These are phyloP conservation scores for Proteles cristata DNA, from an alignment of 2,113 vertebrate species.

Conservation along the genomic window DNA sequence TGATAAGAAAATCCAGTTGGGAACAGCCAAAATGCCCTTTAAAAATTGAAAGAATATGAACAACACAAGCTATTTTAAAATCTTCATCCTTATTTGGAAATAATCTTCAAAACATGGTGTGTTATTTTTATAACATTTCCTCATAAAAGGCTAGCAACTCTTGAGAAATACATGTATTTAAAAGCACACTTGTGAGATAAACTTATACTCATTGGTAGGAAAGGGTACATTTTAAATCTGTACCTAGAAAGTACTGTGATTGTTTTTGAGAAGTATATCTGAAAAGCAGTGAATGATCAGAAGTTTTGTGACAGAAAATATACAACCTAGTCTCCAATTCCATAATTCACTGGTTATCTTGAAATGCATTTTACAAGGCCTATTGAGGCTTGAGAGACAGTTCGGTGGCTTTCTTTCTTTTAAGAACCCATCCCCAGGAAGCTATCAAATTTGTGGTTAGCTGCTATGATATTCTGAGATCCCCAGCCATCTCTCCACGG, in stretches of 20 bases:
- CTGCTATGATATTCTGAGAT: background rate
- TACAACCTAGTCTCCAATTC: background rate
- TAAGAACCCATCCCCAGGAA: background rate
- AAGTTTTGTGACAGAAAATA: conserved; percentile 9
- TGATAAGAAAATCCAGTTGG: background rate
- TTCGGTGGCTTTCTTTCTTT: background rate
- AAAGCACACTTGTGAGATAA: background rate
- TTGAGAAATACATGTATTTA: background rate
- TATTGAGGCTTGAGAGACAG: background rate
- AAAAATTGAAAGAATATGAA: background rate
- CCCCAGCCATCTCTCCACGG: background rate
- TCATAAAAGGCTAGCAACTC: background rate
- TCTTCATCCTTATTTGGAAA: background rate
- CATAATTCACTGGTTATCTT: background rate
- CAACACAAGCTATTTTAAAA: background rate
- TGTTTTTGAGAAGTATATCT: background rate
- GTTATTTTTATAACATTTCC: background rate
- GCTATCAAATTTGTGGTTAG: background rate
- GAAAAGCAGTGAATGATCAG: background rate
- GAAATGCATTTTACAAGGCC: background rate
- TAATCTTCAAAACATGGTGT: background rate
- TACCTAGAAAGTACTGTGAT: background rate
- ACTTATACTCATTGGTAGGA: background rate
- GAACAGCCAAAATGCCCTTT: background rate
- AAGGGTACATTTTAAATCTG: background rate